A percentile compares a stretch with the other conserved stretches of the same genome.
These are phyloP conservation scores for Mythimna ferrago DNA, from an alignment of 2,888 invertebrate genomes.

Conservation along the genomic window DNA sequence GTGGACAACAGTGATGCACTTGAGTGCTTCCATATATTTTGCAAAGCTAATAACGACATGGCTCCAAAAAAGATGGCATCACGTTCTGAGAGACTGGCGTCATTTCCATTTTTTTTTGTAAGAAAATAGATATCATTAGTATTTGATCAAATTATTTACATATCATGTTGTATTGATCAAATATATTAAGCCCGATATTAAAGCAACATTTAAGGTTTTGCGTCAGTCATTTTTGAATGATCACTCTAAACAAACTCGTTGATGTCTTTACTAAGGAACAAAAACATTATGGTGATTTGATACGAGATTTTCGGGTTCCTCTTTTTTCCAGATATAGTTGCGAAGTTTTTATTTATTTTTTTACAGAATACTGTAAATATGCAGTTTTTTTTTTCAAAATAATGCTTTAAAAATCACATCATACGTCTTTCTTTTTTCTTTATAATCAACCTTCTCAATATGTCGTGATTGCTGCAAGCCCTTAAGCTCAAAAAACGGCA, in stretches of 20 bases:
- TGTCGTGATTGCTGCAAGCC: slow-evolving; percentile 19
- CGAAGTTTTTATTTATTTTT: neutral
- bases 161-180: too few relatives aligned
- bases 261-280: slow-evolving; percentile 72
- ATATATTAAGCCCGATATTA: neutral
- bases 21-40: slow-evolving; percentile 15
- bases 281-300: neutral
- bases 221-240: neutral
- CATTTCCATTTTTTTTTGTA: too few relatives aligned
- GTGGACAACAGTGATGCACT: slow-evolving; percentile 21
- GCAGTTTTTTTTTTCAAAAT: neutral
- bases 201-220: neutral
- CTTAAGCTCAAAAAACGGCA: slow-evolving; percentile 20
- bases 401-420: neutral
- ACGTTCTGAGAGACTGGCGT: neutral
- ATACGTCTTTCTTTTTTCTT: slow-evolving; percentile 1
- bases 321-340: too few relatives aligned
- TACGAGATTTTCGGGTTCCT: neutral
- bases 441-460: slow-evolving; percentile 14
- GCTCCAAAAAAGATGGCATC: neutral
- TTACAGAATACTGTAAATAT: neutral
- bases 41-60: neutral
- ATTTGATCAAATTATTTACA: neutral
- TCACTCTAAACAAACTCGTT: slow-evolving; percentile 61
- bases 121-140: neutral